A percentile compares a stretch with the other conserved stretches of the same genome.
phyloP scores from a whole-genome alignment of 2,797 vertebrate species.

The Paratrypauchen microcephalus region DNA sequence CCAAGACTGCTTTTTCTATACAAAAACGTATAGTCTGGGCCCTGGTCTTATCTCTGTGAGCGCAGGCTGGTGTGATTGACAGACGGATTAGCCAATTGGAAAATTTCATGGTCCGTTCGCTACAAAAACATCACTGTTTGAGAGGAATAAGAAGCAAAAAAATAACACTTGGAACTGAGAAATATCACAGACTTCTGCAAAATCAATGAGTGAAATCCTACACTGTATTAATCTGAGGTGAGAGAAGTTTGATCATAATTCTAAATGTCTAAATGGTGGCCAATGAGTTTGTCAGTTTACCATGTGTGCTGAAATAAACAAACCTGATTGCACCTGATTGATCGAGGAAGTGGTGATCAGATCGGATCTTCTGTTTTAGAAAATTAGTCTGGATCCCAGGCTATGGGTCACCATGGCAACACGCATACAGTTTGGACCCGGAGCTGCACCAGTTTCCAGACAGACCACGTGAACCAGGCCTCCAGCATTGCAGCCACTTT shows the following conservation, averaged over 20 bases:
- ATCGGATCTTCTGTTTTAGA: background rate
- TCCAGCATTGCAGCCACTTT: slow-evolving; percentile 37
- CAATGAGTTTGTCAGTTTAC: background rate
- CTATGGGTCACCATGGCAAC: slow-evolving; percentile 80
- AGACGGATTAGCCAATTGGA: background rate
- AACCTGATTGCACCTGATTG: background rate
- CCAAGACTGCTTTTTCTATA: background rate
- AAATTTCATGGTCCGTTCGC: too few species aligned
- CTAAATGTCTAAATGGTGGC: background rate
- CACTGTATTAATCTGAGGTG: background rate
- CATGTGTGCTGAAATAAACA: background rate
- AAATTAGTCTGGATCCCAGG: slow-evolving; percentile 45
- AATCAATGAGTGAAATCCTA: too few species aligned
- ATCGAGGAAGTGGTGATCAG: background rate
- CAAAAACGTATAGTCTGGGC: background rate
- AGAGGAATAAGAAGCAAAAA: background rate
- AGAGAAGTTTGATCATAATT: background rate
- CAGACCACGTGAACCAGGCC: slow-evolving; percentile 66
- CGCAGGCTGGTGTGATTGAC: background rate
- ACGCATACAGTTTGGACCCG: slow-evolving; percentile 71
- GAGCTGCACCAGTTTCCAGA: slow-evolving; percentile 71
- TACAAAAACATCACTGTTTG: background rate
- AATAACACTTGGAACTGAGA: background rate
- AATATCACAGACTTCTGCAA: background rate
- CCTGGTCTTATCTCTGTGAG: background rate